phyloP scores from a whole-genome alignment of 2,113 vertebrate species.

The Dipodomys merriami region DNA sequence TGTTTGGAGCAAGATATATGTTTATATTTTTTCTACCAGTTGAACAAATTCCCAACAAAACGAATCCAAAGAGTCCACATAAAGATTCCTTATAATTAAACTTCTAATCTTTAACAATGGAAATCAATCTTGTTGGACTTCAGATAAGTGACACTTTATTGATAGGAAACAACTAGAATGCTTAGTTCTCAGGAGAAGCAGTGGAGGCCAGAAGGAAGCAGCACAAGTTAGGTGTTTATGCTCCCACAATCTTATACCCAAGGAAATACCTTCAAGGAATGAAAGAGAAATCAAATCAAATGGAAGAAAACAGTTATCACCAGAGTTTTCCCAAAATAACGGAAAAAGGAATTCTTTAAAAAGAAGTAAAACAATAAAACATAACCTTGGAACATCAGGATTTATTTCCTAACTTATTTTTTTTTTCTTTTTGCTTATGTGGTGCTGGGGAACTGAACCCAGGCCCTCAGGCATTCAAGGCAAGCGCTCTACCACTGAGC shows the following conservation, averaged over 20 bases:
- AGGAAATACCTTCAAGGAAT: neutral
- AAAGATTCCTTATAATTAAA: neutral
- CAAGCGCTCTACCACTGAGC: too few species aligned
- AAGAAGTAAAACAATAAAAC: neutral
- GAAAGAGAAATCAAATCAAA: neutral
- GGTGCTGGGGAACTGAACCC: too few species aligned
- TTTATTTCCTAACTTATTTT: neutral
- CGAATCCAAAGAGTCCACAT: neutral
- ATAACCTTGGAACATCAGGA: neutral
- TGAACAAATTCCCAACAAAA: neutral
- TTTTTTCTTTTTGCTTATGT: too few species aligned
- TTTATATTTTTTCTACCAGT: neutral
- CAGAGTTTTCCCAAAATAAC: neutral
- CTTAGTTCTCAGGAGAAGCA: neutral
- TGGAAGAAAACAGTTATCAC: neutral
- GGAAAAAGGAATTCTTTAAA: neutral
- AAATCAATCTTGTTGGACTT: neutral
- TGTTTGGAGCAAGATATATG: neutral
- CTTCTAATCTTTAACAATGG: neutral
- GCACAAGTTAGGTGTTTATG: neutral
- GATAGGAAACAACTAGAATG: neutral
- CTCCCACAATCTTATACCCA: neutral
- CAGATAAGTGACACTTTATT: neutral
- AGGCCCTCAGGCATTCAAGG: too few species aligned
- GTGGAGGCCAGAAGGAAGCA: neutral